Base-by-base conservation (phyloP, 2,888 invertebrate genomes). In the Protodeltote pygarga region DNA sequence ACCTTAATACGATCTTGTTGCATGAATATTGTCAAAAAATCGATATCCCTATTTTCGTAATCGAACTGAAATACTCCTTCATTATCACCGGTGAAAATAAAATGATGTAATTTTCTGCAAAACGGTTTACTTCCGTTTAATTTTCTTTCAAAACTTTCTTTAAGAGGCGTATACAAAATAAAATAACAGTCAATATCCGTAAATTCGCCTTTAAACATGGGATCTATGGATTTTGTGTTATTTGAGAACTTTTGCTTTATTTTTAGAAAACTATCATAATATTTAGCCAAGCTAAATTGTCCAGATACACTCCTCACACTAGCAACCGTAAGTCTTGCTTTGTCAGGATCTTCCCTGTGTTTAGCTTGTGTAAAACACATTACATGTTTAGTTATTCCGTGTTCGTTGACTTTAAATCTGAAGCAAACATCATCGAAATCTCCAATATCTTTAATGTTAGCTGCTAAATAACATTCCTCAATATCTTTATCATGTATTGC, bases 351-450 rank as follows among this genome's bases (percentile, higher is more conserved):
- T 50, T 76, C 74, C 44, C 62, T 59, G 17, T 79, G 78, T 40
- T 79, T 79, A 0, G 77, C 73, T 66, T 79, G 79, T 3, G 72
- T 59, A 25, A 75, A 77, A 28, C 76, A 54, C n/a, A 71, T 37
- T 8, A 71, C 49, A 2, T 70, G 46, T 58, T 40, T 59, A 58
- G 5, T 45, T 13, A 13, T 50, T 24, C 23, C 38, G 39, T 27
- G 38, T 54, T 64, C 51, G 23, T 33, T 20, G 13, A 72, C 38
- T 49, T 64, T 41, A 25, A 60, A 77, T 51, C 74, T 59, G 14
- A 77, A 65, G 32, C 77, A 76, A 8, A 78, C 51, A 19, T 78
- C 78, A 38, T 78, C 78, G 9, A 78, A 64, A 8, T 71, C 78
- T 3, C 78, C 78, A 25, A 78, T 72, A 6, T 67, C 68, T 25